Evolutionary conservation across 1,140 invertebrate genomes (phyloP).

Genomic region (Cherax destructor): DNA sequence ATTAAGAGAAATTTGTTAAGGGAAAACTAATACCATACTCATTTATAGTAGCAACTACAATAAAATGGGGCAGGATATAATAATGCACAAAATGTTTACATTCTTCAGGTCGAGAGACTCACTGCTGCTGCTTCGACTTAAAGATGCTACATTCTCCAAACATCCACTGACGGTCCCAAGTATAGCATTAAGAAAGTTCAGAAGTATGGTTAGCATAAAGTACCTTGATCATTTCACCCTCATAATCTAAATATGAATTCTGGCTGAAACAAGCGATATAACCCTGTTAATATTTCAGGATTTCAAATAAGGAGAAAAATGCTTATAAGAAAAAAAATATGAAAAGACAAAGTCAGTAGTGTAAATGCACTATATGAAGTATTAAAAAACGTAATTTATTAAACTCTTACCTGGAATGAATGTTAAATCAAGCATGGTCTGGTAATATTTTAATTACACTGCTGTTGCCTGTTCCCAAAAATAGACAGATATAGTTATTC

Average conservation of each 20-base stretch:
- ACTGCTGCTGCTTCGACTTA: slow-evolving; percentile 66
- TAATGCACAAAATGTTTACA: slow-evolving; percentile 30
- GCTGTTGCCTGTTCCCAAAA: too few relatives aligned
- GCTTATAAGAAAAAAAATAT: not conserved
- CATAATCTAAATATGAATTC: not conserved
- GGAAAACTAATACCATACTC: not conserved
- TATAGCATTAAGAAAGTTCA: not conserved
- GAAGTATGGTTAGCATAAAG: not conserved
- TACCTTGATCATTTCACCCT: not conserved
- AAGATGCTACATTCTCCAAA: slow-evolving; percentile 46
- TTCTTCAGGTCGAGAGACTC: slow-evolving; percentile 50
- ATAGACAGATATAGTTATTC: too few relatives aligned
- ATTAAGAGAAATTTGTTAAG: too few relatives aligned
- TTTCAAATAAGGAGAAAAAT: too few relatives aligned
- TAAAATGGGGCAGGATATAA: not conserved
- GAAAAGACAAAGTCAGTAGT: not conserved
- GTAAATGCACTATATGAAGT: not conserved
- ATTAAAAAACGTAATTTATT: not conserved
- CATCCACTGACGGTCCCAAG: slow-evolving; percentile 39
- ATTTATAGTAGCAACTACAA: not conserved
- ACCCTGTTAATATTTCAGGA: too few relatives aligned
- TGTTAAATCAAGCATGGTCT: not conserved
- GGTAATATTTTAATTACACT: not conserved
- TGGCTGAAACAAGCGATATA: too few relatives aligned
- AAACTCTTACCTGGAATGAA: not conserved